Evolutionary conservation across 2,113 vertebrate species (phyloP).

Genomic region (Mesocricetus auratus): DNA sequence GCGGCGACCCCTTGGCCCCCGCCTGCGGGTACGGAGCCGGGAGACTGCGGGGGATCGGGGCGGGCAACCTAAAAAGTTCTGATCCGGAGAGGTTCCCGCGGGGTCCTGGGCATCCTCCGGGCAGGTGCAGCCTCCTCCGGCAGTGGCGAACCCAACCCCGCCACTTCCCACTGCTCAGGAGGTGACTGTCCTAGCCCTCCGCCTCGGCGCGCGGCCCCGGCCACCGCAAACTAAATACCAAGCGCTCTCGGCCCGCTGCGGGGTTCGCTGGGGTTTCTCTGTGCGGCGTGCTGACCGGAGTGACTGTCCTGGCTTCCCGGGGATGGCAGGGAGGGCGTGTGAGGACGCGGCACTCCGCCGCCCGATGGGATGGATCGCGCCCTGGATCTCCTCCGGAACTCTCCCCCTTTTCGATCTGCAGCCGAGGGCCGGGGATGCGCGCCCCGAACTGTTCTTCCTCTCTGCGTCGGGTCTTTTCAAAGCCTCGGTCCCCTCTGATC

Average conservation of each 20-base stretch:
- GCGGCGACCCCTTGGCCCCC: conserved; percentile 52
- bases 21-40: conserved; percentile 35
- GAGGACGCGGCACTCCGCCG: not conserved
- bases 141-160: not conserved
- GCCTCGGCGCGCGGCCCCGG: conserved; percentile 30
- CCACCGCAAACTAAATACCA: not conserved
- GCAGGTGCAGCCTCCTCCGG: conserved; percentile 55
- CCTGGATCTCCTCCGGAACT: conserved; percentile 13
- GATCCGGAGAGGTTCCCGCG: conserved; percentile 69
- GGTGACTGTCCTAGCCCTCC: not conserved
- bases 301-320: not conserved
- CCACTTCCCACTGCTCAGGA: conserved; percentile 37
- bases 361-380: not conserved
- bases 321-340: not conserved
- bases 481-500: not conserved
- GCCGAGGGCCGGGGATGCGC: not conserved
- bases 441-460: conserved; percentile 39
- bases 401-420: not conserved
- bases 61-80: conserved; percentile 83
- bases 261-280: not conserved
- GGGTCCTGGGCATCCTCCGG: conserved; percentile 79
- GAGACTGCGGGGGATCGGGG: conserved; percentile 41
- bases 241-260: conserved; percentile 1
- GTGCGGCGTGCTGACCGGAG: not conserved
- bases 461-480: not conserved